phyloP scores from a whole-genome alignment of 2,888 invertebrate genomes.

The Lathronympha strigana region DNA sequence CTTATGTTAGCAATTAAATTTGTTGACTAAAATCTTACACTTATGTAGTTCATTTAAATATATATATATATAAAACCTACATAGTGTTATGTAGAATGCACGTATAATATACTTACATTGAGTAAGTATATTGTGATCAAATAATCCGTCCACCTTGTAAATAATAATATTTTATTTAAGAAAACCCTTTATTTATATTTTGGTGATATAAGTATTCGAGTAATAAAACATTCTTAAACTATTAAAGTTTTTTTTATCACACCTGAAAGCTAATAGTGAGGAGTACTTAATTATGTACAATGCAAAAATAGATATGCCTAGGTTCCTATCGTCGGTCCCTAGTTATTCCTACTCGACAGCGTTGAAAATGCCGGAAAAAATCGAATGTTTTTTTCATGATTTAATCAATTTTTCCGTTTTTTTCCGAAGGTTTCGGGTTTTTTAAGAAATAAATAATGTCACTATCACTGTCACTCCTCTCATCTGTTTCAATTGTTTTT shows the following conservation, averaged over 20 bases:
- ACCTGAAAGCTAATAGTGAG: neutral
- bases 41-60: neutral
- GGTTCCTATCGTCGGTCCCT: too few relatives aligned
- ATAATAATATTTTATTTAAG: constrained; percentile 67
- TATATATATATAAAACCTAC: constrained; percentile 53
- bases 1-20: neutral
- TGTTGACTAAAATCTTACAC: constrained; percentile 14
- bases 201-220: constrained; percentile 45
- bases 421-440: too few relatives aligned
- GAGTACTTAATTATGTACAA: too few relatives aligned
- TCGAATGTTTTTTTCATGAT: too few relatives aligned
- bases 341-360: too few relatives aligned
- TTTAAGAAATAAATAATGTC: too few relatives aligned
- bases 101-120: constrained; percentile 68
- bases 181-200: constrained; percentile 62
- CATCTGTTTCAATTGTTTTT: too few relatives aligned
- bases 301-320: too few relatives aligned
- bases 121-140: constrained; percentile 77
- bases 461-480: too few relatives aligned
- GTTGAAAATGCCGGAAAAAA: too few relatives aligned
- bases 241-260: constrained; percentile 2
- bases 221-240: constrained; percentile 33
- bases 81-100: constrained; percentile 67
- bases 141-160: constrained; percentile 66
- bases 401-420: too few relatives aligned